Conservation (phyloP, 1,140 invertebrate species). For the Diploscapter pachys region DNA sequence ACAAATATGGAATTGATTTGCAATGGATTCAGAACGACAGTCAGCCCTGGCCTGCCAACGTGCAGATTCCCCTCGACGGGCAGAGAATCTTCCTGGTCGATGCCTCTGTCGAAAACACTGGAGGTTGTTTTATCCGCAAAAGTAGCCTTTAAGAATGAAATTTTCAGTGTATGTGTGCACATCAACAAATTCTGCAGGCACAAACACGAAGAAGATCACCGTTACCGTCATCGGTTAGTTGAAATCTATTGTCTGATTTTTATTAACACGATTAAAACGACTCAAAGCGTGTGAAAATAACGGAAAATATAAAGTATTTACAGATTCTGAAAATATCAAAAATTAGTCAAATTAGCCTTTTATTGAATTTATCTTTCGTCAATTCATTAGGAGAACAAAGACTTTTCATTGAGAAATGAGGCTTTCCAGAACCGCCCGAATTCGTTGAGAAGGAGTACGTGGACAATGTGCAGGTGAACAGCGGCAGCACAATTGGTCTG, state of each 20-base stretch:
- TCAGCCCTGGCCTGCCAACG: slow-evolving; percentile 40
- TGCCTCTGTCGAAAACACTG: slow-evolving; percentile 32
- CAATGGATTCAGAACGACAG: slow-evolving; percentile 39
- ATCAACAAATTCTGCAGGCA: slow-evolving; percentile 32
- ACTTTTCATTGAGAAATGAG: no score
- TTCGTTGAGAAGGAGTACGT: slow-evolving; percentile 31
- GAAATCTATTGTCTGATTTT: no score
- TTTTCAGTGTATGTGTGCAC: slow-evolving; percentile 34
- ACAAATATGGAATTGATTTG: not conserved
- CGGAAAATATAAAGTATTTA: no score
- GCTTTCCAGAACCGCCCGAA: slow-evolving; percentile 30
- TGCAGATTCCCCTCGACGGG: slow-evolving; percentile 38
- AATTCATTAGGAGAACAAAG: no score
- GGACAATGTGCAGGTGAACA: slow-evolving; percentile 29
- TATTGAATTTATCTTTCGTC: no score
- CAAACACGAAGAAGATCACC: slow-evolving; percentile 15
- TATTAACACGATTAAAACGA: no score
- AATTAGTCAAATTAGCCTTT: no score
- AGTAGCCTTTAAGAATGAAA: not conserved
- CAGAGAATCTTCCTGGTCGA: slow-evolving; percentile 36
- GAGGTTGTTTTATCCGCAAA: slow-evolving; percentile 20
- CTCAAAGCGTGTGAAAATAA: no score
- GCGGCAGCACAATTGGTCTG: slow-evolving; percentile 16
- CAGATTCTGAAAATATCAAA: no score
- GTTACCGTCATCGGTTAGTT: slow-evolving; percentile 10